Evolutionary conservation across 2,888 invertebrate genomes (phyloP).

Genomic region (Luperina nickerlii): DNA sequence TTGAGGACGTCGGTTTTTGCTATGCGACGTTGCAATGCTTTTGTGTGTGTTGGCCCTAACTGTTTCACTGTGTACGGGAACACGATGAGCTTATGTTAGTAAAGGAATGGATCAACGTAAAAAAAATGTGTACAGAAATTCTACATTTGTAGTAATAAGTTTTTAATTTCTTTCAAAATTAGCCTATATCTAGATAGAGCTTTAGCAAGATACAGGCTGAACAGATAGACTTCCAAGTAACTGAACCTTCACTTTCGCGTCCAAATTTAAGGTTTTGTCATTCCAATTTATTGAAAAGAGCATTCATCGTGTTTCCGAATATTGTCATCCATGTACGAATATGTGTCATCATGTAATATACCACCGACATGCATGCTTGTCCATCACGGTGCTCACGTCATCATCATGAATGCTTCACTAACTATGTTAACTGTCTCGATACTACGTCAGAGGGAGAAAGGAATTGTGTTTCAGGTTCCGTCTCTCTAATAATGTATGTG

Average conservation of each 20-base stretch:
- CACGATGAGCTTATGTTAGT: conserved; percentile 11
- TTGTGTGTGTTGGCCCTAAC: conserved; percentile 21
- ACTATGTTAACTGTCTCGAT: conserved; percentile 48
- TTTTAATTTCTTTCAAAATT: not conserved
- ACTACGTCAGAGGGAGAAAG: not conserved
- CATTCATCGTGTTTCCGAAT: conserved; percentile 34
- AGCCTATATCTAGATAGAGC: not conserved
- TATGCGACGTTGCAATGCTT: conserved; percentile 22
- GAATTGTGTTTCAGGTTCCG: conserved; percentile 20
- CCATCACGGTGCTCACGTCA: conserved; percentile 56
- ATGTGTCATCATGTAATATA: conserved; percentile 41
- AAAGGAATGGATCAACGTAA: not conserved
- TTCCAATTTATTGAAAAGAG: not conserved
- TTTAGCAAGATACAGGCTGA: not conserved
- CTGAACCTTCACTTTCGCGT: not conserved
- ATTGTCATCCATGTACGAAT: conserved; percentile 43
- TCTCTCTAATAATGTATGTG: conserved; percentile 22
- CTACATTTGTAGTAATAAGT: not conserved
- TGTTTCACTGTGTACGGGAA: conserved; percentile 39
- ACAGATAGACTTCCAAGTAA: not conserved
- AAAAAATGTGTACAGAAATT: too few relatives aligned
- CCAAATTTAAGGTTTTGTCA: not conserved
- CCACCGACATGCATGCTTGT: conserved; percentile 66
- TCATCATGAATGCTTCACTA: conserved; percentile 65
- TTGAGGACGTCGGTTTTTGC: not conserved